Conservation (phyloP, 2,113 vertebrate genomes). For the Nettapus auritus region DNA sequence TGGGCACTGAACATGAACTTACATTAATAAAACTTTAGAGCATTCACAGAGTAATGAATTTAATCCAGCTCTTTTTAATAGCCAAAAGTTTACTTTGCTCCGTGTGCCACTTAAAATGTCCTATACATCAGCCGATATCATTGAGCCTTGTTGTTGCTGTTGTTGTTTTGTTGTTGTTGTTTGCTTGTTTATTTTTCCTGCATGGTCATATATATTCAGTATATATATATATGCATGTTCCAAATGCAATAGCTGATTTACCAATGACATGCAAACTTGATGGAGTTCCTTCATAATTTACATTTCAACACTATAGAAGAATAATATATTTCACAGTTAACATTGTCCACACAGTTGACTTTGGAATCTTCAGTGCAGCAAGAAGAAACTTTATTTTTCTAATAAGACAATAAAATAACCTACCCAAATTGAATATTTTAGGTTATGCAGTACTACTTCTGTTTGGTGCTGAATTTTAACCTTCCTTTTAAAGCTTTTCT, state of each 20-base stretch:
- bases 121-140: neutral
- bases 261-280: neutral
- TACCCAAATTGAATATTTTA: neutral
- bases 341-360: neutral
- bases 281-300: neutral
- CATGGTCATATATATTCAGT: neutral
- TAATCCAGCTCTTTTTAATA: neutral
- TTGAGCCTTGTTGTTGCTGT: neutral
- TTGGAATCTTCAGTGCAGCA: neutral
- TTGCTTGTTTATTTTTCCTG: neutral
- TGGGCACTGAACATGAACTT: too few relatives aligned
- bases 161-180: too few relatives aligned
- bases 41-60: neutral
- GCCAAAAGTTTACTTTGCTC: neutral
- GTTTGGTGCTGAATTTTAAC: neutral
- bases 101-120: neutral
- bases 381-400: neutral
- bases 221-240: fast-evolving
- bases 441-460: neutral
- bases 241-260: neutral
- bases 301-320: neutral
- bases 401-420: neutral
- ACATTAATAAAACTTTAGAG: fast-evolving
- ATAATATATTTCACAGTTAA: neutral
- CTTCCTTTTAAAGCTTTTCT: constrained; percentile 6